Evolutionary conservation across 1,140 invertebrate species (phyloP).

Genomic region (Homarus americanus): DNA sequence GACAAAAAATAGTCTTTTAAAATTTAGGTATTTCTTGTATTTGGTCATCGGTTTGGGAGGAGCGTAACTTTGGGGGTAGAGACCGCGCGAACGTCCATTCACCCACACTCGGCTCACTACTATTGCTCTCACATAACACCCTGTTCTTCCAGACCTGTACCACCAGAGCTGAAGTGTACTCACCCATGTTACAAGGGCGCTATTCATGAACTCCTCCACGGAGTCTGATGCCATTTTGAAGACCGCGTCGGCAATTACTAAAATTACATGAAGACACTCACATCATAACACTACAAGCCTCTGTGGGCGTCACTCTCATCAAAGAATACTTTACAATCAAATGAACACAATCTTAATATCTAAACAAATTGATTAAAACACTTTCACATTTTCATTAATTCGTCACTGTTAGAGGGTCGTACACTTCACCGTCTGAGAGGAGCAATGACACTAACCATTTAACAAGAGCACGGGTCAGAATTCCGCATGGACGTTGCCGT

Average conservation of each 20-base stretch:
- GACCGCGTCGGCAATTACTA: slow-evolving; percentile 14
- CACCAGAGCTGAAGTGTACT: background rate
- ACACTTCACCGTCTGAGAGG: background rate
- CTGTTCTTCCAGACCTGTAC: background rate
- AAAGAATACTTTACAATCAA: background rate
- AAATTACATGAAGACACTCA: slow-evolving; percentile 17
- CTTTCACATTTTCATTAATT: slow-evolving; percentile 66
- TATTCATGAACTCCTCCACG: slow-evolving; percentile 55
- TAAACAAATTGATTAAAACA: background rate
- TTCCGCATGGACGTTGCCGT: background rate
- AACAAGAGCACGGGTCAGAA: background rate
- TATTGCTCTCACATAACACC: background rate
- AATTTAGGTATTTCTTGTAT: too few relatives aligned
- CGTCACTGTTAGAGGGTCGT: background rate
- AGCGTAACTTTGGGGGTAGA: background rate
- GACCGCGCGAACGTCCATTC: background rate
- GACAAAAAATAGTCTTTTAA: too few relatives aligned
- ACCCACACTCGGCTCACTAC: background rate
- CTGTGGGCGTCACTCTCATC: slow-evolving; percentile 26
- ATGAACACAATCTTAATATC: background rate
- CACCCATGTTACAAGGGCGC: slow-evolving; percentile 59
- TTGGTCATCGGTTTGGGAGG: too few relatives aligned
- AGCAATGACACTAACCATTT: slow-evolving; percentile 49
- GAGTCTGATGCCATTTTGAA: slow-evolving; percentile 45
- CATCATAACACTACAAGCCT: slow-evolving; percentile 51